Percentiles rank a stretch among this genome's conserved stretches.
phyloP scores from a whole-genome alignment of 2,888 invertebrate species.

The Dysmachus trigonus region DNA sequence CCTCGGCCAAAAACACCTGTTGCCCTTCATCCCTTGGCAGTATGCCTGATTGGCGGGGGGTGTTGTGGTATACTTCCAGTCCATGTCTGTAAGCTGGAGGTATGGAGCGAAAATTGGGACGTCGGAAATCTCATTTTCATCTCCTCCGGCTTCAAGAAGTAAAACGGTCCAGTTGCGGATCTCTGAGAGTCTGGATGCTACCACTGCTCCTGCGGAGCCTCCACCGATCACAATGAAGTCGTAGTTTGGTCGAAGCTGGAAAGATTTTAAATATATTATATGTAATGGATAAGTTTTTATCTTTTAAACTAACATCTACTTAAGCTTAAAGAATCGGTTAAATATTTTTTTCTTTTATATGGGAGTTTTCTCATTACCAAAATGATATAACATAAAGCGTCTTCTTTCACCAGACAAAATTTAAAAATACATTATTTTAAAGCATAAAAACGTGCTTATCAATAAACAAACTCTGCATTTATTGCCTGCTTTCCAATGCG shows the following conservation, averaged over 20 bases:
- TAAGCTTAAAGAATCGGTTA: no score
- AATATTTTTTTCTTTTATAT: no score
- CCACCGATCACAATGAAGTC: slow-evolving; percentile 89
- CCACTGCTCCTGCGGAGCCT: slow-evolving; percentile 89
- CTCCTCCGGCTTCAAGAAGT: slow-evolving; percentile 85
- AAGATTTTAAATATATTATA: slow-evolving; percentile 45
- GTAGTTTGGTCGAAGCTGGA: slow-evolving; percentile 78
- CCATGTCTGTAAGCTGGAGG: slow-evolving; percentile 84
- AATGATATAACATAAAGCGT: no score
- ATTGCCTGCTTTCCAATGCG: no score
- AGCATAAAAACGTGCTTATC: no score
- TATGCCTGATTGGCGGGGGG: slow-evolving; percentile 80
- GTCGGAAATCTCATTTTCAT: slow-evolving; percentile 89
- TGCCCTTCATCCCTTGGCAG: slow-evolving; percentile 87
- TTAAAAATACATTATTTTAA: no score
- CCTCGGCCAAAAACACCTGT: slow-evolving; percentile 90
- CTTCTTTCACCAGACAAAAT: no score
- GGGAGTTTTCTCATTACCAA: no score
- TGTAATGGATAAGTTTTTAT: background rate
- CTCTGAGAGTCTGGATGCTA: slow-evolving; percentile 85
- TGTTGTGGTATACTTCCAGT: slow-evolving; percentile 92
- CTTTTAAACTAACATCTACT: no score
- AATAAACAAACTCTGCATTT: no score
- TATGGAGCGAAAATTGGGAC: slow-evolving; percentile 86
- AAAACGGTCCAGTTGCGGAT: slow-evolving; percentile 83